Evolutionary conservation across 35 echinoderm and acorn worm species (phyloP).

Genomic region (Apostichopus californicus): DNA sequence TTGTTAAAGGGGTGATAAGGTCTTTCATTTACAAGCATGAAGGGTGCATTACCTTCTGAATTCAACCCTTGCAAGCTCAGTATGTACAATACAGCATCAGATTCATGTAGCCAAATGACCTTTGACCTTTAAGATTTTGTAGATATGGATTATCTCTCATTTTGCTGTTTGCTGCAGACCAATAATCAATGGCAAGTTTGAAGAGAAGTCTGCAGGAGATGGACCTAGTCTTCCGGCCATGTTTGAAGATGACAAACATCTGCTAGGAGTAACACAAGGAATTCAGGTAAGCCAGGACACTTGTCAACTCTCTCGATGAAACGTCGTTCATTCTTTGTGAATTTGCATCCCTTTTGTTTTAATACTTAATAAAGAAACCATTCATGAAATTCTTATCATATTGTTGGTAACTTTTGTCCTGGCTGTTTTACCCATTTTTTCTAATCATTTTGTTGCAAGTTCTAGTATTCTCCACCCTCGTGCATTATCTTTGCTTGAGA

Average conservation of each 20-base stretch:
- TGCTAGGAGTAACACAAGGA: constrained; percentile 80
- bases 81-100: too few relatives aligned
- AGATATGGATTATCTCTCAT: background rate
- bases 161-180: constrained; percentile 62
- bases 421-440: too few relatives aligned
- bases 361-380: background rate
- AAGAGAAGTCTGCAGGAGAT: constrained; percentile 96
- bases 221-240: constrained; percentile 91
- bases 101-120: too few relatives aligned
- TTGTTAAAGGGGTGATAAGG: too few relatives aligned
- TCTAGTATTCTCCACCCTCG: too few relatives aligned
- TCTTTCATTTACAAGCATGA: too few relatives aligned
- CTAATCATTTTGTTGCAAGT: too few relatives aligned
- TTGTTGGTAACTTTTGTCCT: too few relatives aligned
- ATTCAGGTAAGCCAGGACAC: constrained; percentile 68
- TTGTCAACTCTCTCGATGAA: background rate
- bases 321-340: background rate
- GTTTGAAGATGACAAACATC: constrained; percentile 99
- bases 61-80: too few relatives aligned
- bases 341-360: background rate
- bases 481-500: too few relatives aligned
- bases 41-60: too few relatives aligned
- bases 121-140: too few relatives aligned
- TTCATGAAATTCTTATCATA: background rate
- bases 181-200: constrained; percentile 99